Conservation (phyloP, 1,140 invertebrate species). For the Belonocnema kinseyi region DNA sequence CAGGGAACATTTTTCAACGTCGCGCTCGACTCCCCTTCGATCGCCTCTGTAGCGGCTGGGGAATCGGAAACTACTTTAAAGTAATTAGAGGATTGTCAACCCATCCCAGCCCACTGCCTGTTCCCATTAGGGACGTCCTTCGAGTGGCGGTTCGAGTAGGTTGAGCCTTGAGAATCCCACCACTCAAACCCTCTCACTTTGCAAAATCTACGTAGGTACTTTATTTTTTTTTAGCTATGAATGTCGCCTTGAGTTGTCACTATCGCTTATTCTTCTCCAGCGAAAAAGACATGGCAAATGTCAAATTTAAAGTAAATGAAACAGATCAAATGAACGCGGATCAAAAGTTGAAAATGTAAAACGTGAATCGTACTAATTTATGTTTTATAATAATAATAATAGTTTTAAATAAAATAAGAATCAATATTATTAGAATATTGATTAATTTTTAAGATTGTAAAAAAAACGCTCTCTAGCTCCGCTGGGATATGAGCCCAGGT, state of each 20-base stretch:
- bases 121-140: conserved; percentile 69
- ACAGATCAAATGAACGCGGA: too few species aligned
- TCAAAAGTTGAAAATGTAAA: too few species aligned
- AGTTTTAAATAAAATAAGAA: too few species aligned
- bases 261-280: conserved; percentile 16
- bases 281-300: not conserved
- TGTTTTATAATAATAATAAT: too few species aligned
- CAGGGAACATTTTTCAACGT: conserved; percentile 52
- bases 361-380: too few species aligned
- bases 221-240: conserved; percentile 19
- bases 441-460: too few species aligned
- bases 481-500: too few species aligned
- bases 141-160: conserved; percentile 63
- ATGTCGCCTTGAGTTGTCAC: conserved; percentile 21
- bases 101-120: conserved; percentile 62
- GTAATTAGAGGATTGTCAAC: conserved; percentile 74
- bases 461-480: too few species aligned
- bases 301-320: too few species aligned
- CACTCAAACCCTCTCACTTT: conserved; percentile 31
- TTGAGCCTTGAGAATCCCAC: conserved; percentile 56
- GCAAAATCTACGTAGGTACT: conserved; percentile 16
- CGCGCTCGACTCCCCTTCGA: conserved; percentile 50
- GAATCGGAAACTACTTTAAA: conserved; percentile 74
- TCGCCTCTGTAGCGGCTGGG: conserved; percentile 51
- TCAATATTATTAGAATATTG: too few species aligned